Base-by-base conservation (phyloP, 35 echinoderm and acorn worm genomes). In the Apostichopus parvimensis region DNA sequence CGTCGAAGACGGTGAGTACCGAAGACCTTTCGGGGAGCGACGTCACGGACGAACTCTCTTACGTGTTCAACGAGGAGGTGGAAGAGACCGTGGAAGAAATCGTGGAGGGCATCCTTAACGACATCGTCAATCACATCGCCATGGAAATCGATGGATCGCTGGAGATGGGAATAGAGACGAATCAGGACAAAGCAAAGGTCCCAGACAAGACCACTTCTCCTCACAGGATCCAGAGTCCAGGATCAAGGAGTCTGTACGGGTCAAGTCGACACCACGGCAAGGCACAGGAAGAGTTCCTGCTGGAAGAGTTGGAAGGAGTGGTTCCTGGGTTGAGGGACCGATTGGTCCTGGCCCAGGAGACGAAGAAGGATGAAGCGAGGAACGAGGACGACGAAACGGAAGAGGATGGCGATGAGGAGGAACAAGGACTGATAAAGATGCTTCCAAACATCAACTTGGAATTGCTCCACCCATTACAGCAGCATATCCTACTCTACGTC, bases 1-100 rank as follows among this genome's bases (percentile, higher is more conserved):
- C 86, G 8, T 45, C 61, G 4, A 88, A 88, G 34, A 53, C 75
- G 20, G 93, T 62, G 5, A 97, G 95, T 79, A 92, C 78, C 8
- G 95, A 97, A 78, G 93, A 97, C 73, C 79, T 97, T 0, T 95
- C 94, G 56, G 94, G 85, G 53, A 89, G 86, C 62, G 94, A 93
- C 14, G 81, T 73, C 53, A 94, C 87, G 5, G 96, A 95, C 24
- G 96, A 98, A 73, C 96, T 93, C 17, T 98, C 96, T 1, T 98
- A 98, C 71, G 92, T 98, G 14, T 98, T 95, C 91, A 98, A 98
- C 57, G 96, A 98, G 91, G 96, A 98, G 62, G 92, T 95, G 54
- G 90, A 88, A 25, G 96, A 98, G 57, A 94, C 94, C 0, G 78
- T 95, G 18, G 96, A 98, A 60, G 96, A 98, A 92, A 95, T 95